Evolutionary conservation across 2,797 vertebrate genomes (phyloP), one percentile per base, ranked within the genome.

Genomic region (Sciurus carolinensis): DNA sequence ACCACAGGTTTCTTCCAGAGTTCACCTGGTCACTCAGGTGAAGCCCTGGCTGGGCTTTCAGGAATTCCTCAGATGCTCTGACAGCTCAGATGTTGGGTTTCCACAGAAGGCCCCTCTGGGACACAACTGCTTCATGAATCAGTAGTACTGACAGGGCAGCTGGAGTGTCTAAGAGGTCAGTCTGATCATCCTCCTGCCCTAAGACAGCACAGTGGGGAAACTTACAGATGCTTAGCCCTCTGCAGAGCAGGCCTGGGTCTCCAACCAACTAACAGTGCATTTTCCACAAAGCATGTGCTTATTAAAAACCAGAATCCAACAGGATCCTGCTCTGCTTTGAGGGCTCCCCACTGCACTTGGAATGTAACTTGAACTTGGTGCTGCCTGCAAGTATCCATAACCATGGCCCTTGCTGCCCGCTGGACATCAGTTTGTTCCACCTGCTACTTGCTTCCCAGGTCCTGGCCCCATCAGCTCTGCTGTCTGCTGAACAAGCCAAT

Each of bases 201-300:
- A 7, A 71, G 39, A 26, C 1, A 11, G 42, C n/a, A 11, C 0
- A 1, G 76, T 0, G 18, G 57, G 36, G 39, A 62, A 13, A 28
- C 66, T 71, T 2, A 5, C 20, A 66, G 77, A 39, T 0, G 1
- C 28, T 7, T 11, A 62, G 54, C 30, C 30, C 62, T 75, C 30
- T 47, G 73, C 44, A 14, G 76, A 44, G 36, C 47, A 42, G 22
- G n/a, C 36, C 69, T 14, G 8, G 5, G 28, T 33, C 77, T 67
- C 36, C 66, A 59, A 26, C n/a, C 44, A 18, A 64, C 5, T 10
- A 36, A 33, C 69, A 57, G 20, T 1, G 11, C 20, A 4, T 72
- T 79, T 50, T 73, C n/a, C 64, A 5, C 28, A 73, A 93, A 54
- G 44, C 44, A n/a, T 82, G 7, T 52, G 9, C 62, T 47, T 42